Base-by-base conservation (phyloP, 2,888 invertebrate species). In the Heterodera filipjevi region DNA sequence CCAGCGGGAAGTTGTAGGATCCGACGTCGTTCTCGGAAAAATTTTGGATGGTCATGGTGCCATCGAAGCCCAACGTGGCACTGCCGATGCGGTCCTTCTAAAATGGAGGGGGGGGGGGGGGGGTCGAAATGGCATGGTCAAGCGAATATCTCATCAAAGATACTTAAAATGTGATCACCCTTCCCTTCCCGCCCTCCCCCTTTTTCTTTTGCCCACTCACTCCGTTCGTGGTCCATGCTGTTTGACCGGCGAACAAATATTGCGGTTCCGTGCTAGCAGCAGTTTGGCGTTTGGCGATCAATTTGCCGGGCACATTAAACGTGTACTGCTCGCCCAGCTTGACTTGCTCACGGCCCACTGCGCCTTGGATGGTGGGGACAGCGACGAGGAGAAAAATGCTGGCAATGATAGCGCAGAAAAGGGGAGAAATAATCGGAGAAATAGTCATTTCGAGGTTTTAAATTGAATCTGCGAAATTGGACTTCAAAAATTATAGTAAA, bases 1-100 rank as follows among this genome's bases (percentile, higher is more conserved):
- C 76, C 27, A 66, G 27, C 39, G 76, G 76, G 46, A 76, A 76
- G 27, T 44, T 46, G 70, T 76, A 76, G 22, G 33, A 27, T 32
- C 76, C 76, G 8, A 66, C 12, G 76, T 76, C 76, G 66, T 32
- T 35, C 27, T 66, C 66, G 66, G 66, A 22, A 32, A 76, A 39
- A 35, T 68, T 76, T 8, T 16, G 53, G 30, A 76, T 27, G 27
- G 66, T 35, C 76, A 76, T 32, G 16, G 76, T 76, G 30, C 76
- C 76, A 46, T n/a, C 68, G 35, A 32, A 68, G 73, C 59, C 44
- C 73, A 73, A 49, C 44, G 27, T 59, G 32, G 53, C 73, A 46
- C 12, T 2, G 44, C 71, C 71, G n/a, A 71, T 19, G 19, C 39
- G 44, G 46, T 71, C 46, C 22, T 39, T 71, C 71, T 71, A 14